Conservation (phyloP, 2,888 invertebrate genomes). For the Entomobrya multifasciata region DNA sequence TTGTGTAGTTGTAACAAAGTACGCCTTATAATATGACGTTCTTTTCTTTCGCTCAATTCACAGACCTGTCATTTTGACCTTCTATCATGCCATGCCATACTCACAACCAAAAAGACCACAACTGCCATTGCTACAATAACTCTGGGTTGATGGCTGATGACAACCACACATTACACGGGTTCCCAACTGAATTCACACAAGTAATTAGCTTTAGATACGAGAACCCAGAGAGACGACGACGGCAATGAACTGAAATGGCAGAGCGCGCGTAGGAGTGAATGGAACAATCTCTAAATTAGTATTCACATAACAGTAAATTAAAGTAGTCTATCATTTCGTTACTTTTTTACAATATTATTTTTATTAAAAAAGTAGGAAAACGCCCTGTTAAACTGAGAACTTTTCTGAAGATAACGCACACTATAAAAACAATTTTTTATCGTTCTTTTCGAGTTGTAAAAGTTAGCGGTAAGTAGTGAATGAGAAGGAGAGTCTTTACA, state of each 20-base stretch:
- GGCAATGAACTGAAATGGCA: too few relatives aligned
- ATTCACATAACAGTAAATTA: slow-evolving; percentile 15
- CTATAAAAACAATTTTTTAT: slow-evolving; percentile 34
- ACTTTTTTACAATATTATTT: background rate
- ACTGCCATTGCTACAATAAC: background rate
- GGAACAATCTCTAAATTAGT: background rate
- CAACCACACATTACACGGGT: slow-evolving; percentile 28
- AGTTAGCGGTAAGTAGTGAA: background rate
- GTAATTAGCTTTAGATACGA: slow-evolving; percentile 16
- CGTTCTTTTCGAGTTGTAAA: background rate
- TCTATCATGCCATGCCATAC: background rate
- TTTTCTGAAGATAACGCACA: slow-evolving; percentile 7
- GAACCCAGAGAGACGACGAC: background rate
- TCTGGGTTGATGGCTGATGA: slow-evolving; percentile 9
- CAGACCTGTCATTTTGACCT: slow-evolving; percentile 8
- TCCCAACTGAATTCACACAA: background rate
- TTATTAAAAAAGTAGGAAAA: background rate
- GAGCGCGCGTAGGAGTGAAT: too few relatives aligned
- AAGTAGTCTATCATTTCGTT: background rate
- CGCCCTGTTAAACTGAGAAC: slow-evolving; percentile 10
- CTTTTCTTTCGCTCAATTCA: background rate
- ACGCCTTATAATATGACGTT: background rate
- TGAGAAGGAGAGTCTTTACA: background rate
- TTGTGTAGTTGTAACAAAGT: background rate
- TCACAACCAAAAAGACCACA: background rate